Evolutionary conservation across 2,888 invertebrate species (phyloP).

Genomic region (Cerceris ruficornis): DNA sequence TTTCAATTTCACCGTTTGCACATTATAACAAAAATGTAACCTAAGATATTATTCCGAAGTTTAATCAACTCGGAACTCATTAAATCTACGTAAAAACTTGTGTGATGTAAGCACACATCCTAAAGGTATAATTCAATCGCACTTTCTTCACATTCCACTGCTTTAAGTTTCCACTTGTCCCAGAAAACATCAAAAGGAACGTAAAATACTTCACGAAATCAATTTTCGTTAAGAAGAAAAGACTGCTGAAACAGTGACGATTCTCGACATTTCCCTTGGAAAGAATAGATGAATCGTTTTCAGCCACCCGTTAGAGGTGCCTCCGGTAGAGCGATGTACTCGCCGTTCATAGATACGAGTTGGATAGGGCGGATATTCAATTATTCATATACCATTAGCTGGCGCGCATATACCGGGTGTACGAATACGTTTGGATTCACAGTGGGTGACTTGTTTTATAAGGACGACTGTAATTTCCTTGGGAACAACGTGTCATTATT

Average conservation of each 20-base stretch:
- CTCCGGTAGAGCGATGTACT: constrained; percentile 53
- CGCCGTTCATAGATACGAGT: constrained; percentile 60
- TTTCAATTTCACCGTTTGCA: no score
- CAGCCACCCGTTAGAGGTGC: constrained; percentile 59
- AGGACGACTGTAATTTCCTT: constrained; percentile 55
- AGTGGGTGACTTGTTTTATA: constrained; percentile 37
- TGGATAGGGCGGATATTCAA: constrained; percentile 69
- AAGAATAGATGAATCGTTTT: constrained; percentile 21
- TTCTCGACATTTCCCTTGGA: not conserved
- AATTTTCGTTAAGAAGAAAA: not conserved
- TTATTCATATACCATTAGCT: constrained; percentile 71
- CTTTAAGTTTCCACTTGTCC: no score
- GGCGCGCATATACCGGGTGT: constrained; percentile 63
- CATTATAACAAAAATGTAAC: no score
- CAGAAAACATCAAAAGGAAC: no score
- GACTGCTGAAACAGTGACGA: not conserved
- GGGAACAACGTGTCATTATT: constrained; percentile 56
- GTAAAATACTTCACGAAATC: no score
- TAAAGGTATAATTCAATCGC: no score
- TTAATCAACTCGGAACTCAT: no score
- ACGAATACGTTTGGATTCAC: constrained; percentile 42
- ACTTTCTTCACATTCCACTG: no score
- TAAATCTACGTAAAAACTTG: no score
- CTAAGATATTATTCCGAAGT: no score
- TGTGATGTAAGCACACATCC: no score